Conservation (phyloP, 2,888 invertebrate species). For the Hirtodrosophila cameraria region DNA sequence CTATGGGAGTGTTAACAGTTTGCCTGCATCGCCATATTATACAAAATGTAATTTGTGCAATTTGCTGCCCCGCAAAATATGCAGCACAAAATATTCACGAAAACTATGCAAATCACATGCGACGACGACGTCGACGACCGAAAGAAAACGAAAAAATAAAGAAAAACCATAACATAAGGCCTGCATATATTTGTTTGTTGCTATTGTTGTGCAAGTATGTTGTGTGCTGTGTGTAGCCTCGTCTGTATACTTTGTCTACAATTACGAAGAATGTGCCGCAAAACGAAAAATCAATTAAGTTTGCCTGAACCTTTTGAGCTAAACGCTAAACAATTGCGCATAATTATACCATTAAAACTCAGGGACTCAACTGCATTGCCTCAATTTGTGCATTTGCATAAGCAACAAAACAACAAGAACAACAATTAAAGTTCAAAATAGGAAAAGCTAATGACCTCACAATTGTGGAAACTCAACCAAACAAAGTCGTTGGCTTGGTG, state of each 20-base stretch:
- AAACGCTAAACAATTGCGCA: slow-evolving; percentile 80
- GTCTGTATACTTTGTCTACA: slow-evolving; percentile 28
- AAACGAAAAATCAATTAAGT: slow-evolving; percentile 74
- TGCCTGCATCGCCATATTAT: slow-evolving; percentile 19
- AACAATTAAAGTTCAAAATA: slow-evolving; percentile 63
- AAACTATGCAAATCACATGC: slow-evolving; percentile 68
- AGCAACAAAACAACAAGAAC: slow-evolving; percentile 40
- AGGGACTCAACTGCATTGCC: slow-evolving; percentile 60
- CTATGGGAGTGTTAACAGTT: slow-evolving; percentile 69
- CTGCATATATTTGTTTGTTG: slow-evolving; percentile 25
- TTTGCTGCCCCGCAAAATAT: slow-evolving; percentile 64
- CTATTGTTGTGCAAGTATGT: slow-evolving; percentile 19
- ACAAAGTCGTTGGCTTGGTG: not conserved
- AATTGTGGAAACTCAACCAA: slow-evolving; percentile 47
- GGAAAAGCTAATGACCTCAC: slow-evolving; percentile 70
- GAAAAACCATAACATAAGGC: slow-evolving; percentile 15
- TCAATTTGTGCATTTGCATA: slow-evolving; percentile 77
- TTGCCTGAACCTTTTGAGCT: slow-evolving; percentile 64
- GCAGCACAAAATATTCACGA: slow-evolving; percentile 27
- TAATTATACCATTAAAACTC: slow-evolving; percentile 56
- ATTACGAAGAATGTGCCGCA: slow-evolving; percentile 36
- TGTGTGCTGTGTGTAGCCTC: no score
- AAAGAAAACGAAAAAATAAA: slow-evolving; percentile 1
- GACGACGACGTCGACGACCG: not conserved
- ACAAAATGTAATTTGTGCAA: slow-evolving; percentile 61